Evolutionary conservation across 2,797 vertebrate species (phyloP).

Genomic region (Melanotaenia pygmaea): DNA sequence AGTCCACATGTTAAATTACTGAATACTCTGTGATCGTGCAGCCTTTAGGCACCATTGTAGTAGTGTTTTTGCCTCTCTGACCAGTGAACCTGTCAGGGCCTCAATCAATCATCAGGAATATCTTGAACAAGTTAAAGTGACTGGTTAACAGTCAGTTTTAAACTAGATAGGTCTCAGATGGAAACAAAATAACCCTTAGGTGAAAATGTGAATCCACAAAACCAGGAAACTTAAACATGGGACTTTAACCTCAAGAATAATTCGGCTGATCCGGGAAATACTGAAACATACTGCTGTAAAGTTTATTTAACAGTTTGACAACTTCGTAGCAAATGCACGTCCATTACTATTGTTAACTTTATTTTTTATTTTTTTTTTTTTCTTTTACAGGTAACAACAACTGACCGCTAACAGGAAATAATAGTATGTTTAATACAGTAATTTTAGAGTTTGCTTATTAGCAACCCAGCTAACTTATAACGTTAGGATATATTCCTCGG

Average conservation of each 20-base stretch:
- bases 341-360: neutral
- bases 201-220: neutral
- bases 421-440: neutral
- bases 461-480: neutral
- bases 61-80: neutral
- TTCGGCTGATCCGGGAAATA: neutral
- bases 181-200: neutral
- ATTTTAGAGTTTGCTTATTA: neutral
- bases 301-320: neutral
- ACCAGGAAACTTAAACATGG: neutral
- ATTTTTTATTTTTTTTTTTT: too few relatives aligned
- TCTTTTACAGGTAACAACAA: neutral
- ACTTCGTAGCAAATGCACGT: neutral
- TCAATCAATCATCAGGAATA: neutral
- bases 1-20: neutral
- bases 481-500: too few relatives aligned
- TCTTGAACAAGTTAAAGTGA: neutral
- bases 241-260: slow-evolving; percentile 4
- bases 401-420: neutral
- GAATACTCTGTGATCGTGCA: neutral
- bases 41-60: too few relatives aligned
- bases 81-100: neutral
- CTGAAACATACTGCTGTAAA: neutral
- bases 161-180: neutral
- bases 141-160: neutral